Percentiles rank a stretch among this genome's conserved stretches.
Conservation (phyloP, 2,888 invertebrate species). For the Invenusta paracnida region DNA sequence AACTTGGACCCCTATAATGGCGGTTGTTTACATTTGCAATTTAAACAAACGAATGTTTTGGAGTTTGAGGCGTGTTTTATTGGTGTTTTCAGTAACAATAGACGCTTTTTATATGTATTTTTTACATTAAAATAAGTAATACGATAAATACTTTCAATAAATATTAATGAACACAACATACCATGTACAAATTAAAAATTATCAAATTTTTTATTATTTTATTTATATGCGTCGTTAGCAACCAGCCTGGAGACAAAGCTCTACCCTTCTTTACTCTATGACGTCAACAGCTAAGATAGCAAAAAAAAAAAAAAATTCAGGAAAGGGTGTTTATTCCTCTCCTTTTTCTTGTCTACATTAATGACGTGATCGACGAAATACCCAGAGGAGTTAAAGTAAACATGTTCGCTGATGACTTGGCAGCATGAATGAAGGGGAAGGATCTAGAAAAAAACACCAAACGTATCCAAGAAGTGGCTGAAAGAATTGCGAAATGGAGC, state of each 20-base stretch:
- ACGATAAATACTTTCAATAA: neutral
- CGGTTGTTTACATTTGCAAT: neutral
- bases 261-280: neutral
- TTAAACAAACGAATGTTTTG: neutral
- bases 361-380: too few species aligned
- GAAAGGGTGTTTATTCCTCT: too few species aligned
- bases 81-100: neutral
- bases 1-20: neutral
- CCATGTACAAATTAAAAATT: neutral
- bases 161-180: neutral
- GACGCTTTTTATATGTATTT: neutral
- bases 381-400: too few species aligned
- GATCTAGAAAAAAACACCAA: too few species aligned
- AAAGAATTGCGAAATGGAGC: too few species aligned
- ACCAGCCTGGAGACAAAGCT: neutral
- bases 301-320: too few species aligned
- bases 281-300: too few species aligned
- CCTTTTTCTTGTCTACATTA: too few species aligned
- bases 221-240: neutral
- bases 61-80: neutral
- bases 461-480: too few species aligned
- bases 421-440: too few species aligned
- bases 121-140: neutral
- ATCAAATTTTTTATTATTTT: neutral
- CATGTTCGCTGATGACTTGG: too few species aligned